phyloP scores from a whole-genome alignment of 2,888 invertebrate species.

The Ceriagrion tenellum region DNA sequence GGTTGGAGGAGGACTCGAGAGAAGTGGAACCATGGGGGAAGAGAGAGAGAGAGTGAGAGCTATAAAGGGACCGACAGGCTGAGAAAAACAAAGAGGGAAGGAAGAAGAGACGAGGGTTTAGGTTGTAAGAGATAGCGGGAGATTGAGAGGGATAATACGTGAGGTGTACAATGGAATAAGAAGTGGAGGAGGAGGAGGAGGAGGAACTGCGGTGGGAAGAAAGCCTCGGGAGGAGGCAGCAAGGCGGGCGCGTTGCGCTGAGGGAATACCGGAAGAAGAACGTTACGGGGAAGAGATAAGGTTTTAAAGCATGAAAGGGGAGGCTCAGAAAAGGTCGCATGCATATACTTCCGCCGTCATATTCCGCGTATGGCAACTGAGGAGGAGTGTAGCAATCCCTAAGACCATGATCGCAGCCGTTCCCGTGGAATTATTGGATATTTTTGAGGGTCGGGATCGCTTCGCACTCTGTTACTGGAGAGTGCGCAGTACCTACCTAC shows the following conservation, averaged over 20 bases:
- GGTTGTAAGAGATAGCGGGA: slow-evolving; percentile 3
- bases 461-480: not conserved
- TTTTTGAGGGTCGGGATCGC: not conserved
- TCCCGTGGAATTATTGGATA: not conserved
- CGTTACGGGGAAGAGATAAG: not conserved
- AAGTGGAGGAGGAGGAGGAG: not conserved
- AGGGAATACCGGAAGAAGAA: not conserved
- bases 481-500: not conserved
- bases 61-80: not conserved
- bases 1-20: not conserved
- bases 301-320: not conserved
- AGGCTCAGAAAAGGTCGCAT: not conserved
- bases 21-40: not conserved
- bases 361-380: not conserved
- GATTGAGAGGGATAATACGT: slow-evolving; percentile 2
- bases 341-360: not conserved
- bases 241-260: not conserved
- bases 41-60: not conserved
- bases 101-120: not conserved
- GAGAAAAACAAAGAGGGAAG: not conserved
- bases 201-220: not conserved
- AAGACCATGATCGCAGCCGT: not conserved
- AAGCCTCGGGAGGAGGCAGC: too few species aligned
- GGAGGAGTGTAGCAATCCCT: not conserved
- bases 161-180: slow-evolving; percentile 11